Conservation (phyloP, 2,797 vertebrate genomes). For the Odontamblyopus rebecca region DNA sequence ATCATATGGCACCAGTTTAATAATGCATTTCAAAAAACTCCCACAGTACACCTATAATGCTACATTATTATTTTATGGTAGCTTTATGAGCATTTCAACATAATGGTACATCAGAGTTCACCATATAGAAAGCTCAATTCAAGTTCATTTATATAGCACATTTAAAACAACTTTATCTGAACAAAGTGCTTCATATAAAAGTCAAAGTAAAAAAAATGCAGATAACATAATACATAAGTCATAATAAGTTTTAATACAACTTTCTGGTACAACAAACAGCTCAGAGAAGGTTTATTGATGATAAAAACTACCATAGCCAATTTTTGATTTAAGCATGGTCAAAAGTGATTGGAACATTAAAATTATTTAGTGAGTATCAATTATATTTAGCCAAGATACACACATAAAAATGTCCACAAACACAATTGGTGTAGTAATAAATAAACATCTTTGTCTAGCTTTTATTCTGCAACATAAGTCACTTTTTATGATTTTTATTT, state of each 20-base stretch:
- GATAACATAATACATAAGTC: too few species aligned
- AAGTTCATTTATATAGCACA: too few species aligned
- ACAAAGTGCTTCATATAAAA: too few species aligned
- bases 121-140: too few species aligned
- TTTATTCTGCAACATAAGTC: neutral
- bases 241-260: too few species aligned
- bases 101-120: neutral
- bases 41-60: neutral
- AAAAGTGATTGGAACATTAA: neutral
- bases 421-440: neutral
- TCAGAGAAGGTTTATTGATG: too few species aligned
- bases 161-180: too few species aligned
- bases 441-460: neutral
- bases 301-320: neutral
- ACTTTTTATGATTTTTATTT: neutral
- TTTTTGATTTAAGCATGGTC: neutral
- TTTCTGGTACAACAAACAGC: too few species aligned
- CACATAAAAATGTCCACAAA: neutral
- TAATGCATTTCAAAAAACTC: slow-evolving; percentile 1
- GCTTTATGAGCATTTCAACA: neutral
- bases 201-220: too few species aligned
- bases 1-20: neutral
- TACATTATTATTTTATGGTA: neutral
- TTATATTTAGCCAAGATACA: too few species aligned
- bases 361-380: neutral